Evolutionary conservation across 2,888 invertebrate genomes (phyloP).

Genomic region (Unio delphinus): DNA sequence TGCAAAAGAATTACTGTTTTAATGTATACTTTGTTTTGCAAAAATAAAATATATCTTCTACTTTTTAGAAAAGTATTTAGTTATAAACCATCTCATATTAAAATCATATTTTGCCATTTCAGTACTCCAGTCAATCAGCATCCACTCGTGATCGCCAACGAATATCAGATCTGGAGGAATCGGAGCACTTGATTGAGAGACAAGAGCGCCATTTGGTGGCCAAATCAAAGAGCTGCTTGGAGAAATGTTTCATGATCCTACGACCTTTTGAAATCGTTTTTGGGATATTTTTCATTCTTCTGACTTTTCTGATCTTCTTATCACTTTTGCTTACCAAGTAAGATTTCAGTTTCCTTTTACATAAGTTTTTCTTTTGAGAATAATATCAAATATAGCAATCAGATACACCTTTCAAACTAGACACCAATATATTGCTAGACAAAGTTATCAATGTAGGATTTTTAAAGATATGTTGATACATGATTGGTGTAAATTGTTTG

Average conservation of each 20-base stretch:
- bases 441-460: too few species aligned
- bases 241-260: conserved; percentile 61
- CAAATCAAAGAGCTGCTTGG: conserved; percentile 56
- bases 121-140: conserved; percentile 54
- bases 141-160: conserved; percentile 52
- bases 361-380: too few species aligned
- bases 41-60: too few species aligned
- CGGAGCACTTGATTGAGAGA: conserved; percentile 64
- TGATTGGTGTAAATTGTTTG: too few species aligned
- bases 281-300: conserved; percentile 63
- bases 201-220: conserved; percentile 63
- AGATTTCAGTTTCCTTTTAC: conserved; percentile 19
- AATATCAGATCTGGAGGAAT: conserved; percentile 66
- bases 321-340: conserved; percentile 71
- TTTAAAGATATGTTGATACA: too few species aligned
- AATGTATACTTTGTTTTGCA: too few species aligned
- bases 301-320: conserved; percentile 68
- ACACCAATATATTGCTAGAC: too few species aligned
- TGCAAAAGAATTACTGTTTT: too few species aligned
- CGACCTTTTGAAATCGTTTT: conserved; percentile 69
- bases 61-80: too few species aligned
- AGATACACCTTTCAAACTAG: too few species aligned
- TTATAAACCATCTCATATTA: not conserved
- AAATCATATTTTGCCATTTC: conserved; percentile 5
- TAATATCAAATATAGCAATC: too few species aligned